Percentiles rank a stretch among this genome's conserved stretches.
Conservation (phyloP, 2,113 vertebrate species). For the Dinomys branickii region DNA sequence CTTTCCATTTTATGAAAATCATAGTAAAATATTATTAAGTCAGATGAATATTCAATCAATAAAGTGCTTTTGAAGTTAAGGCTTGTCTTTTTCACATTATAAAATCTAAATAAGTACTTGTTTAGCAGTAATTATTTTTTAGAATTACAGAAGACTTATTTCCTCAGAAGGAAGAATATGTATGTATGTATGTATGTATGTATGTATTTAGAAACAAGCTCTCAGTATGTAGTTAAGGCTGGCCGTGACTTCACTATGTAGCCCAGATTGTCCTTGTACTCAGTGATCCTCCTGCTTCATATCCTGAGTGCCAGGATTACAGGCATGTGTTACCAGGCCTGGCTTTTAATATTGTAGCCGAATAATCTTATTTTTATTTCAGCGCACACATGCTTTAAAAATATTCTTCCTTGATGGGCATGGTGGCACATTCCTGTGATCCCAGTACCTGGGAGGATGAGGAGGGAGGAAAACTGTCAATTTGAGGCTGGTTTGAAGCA, state of each 20-base stretch:
- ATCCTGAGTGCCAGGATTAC: neutral
- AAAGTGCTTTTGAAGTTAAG: neutral
- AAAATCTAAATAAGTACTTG: neutral
- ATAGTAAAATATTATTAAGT: constrained; percentile 16
- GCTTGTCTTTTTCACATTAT: neutral
- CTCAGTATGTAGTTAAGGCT: neutral
- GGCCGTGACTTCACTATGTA: neutral
- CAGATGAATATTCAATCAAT: neutral
- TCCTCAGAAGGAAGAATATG: neutral
- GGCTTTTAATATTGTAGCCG: neutral
- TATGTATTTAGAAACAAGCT: neutral
- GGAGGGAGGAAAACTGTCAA: neutral
- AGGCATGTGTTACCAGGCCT: neutral
- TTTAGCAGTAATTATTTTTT: neutral
- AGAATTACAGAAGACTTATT: neutral
- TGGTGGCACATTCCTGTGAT: neutral
- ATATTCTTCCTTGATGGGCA: neutral
- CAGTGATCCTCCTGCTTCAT: neutral
- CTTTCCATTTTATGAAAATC: neutral
- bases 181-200: too few relatives aligned
- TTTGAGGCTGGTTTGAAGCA: neutral
- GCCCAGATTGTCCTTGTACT: neutral
- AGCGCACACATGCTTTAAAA: neutral
- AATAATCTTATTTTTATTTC: neutral
- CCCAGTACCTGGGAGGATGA: neutral